Evolutionary conservation across 2,797 vertebrate genomes (phyloP).

Genomic region (Acanthornis magna): DNA sequence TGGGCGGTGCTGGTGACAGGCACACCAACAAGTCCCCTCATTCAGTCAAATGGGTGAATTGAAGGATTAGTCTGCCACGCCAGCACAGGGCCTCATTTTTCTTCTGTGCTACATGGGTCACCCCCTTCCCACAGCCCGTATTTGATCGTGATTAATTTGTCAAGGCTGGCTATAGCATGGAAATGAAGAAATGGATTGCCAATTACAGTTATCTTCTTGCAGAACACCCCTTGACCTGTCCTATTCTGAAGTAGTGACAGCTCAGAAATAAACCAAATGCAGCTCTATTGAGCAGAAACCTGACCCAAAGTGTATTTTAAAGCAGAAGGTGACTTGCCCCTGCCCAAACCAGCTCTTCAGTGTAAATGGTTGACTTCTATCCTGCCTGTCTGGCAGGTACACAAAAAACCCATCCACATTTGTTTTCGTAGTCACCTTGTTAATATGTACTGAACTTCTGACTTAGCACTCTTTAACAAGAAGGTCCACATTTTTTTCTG

Average conservation of each 20-base stretch:
- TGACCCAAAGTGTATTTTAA: conserved; percentile 60
- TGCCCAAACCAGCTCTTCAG: not conserved
- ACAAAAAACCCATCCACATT: not conserved
- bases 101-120: conserved; percentile 76
- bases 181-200: conserved; percentile 87
- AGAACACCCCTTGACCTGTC: conserved; percentile 72
- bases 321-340: conserved; percentile 12
- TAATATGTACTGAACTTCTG: conserved; percentile 23
- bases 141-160: conserved; percentile 88
- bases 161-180: conserved; percentile 83
- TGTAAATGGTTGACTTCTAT: not conserved
- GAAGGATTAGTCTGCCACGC: conserved; percentile 93
- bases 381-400: conserved; percentile 3
- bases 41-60: conserved; percentile 82
- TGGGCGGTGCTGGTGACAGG: conserved; percentile 82
- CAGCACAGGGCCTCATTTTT: conserved; percentile 90
- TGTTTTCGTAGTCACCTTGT: conserved; percentile 23
- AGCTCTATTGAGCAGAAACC: conserved; percentile 17
- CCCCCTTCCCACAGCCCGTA: conserved; percentile 74
- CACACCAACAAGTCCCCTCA: conserved; percentile 78
- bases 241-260: conserved; percentile 69
- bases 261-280: conserved; percentile 41
- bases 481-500: conserved; percentile 29
- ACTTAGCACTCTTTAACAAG: conserved; percentile 19
- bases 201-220: conserved; percentile 84